Base-by-base conservation (phyloP, 2,113 vertebrate genomes). In the Recurvirostra avosetta region DNA sequence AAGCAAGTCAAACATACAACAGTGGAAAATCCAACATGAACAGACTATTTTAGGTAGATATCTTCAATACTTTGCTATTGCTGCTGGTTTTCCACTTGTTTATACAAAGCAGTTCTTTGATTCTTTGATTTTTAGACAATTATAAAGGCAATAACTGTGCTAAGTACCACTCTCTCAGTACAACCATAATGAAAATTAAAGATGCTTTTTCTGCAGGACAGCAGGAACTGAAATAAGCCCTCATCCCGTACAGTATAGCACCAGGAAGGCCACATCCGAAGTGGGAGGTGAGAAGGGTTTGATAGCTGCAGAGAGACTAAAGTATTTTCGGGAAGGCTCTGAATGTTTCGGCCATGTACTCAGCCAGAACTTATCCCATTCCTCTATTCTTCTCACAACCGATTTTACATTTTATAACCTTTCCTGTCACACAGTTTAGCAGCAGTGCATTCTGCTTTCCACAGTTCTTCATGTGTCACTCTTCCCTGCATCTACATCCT, bases 171-270 rank as follows among this genome's bases (percentile, higher is more conserved):
- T 38, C 4, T 21, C 18, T 73, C 50, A 40, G 61, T 68, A 55
- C 18, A 79, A 20, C 21, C 15, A 50, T 12, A 63, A 80, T 11
- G 50, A 68, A 79, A 87, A 82, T 47, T 10, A 72, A 82, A 58
- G 5, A 9, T 87, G 14, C 5, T 76, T 88, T 45, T 72, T 55
- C 45, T 82, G 43, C n/a, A 66, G 11, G 45, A 17, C 3, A 50
- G 13, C 34, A 66, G 41, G 53, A 80, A 86, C 34, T 0, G 1
- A 53, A n/a, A 83, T 45, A 76, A 84, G 15, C 16, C 45, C 21
- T 71, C 19, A 59, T 50, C n/a, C 27, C 1, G 0, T 12, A 11
- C 1, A 67, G 4, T 6, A 3, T 0, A 82, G 29, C 21, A 49
- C 9, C 30, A 76, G 36, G 27, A 73, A 62, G 20, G 20, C 53